Evolutionary conservation across 2,888 invertebrate genomes (phyloP).

Genomic region (Acleris literana): DNA sequence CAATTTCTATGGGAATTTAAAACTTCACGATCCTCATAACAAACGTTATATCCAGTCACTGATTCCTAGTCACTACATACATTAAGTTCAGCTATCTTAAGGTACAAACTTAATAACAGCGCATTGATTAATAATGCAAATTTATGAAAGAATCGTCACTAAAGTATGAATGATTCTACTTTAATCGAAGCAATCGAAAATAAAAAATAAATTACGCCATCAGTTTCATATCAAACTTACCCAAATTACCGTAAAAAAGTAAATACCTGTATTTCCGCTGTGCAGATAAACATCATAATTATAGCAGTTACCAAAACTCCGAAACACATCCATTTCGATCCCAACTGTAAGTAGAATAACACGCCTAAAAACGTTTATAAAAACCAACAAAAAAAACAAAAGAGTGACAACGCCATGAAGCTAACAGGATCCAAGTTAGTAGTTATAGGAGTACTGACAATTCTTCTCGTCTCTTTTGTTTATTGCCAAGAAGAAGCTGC

Average conservation of each 20-base stretch:
- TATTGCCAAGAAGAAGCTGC: constrained; percentile 66
- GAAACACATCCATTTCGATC: constrained; percentile 16
- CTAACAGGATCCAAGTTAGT: constrained; percentile 49
- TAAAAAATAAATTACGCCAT: constrained; percentile 6
- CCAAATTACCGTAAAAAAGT: constrained; percentile 22
- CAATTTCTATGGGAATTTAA: too few species aligned
- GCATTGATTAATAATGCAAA: too few species aligned
- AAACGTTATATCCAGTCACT: too few species aligned
- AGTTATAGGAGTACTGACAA: constrained; percentile 49
- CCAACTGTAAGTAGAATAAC: neutral
- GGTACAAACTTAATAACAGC: too few species aligned
- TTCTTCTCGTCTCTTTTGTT: constrained; percentile 51
- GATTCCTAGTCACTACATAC: too few species aligned
- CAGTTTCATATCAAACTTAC: constrained; percentile 23
- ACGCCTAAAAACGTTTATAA: neutral
- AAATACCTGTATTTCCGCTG: constrained; percentile 25
- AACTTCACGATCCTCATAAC: too few species aligned
- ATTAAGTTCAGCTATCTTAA: too few species aligned
- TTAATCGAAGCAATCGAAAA: constrained; percentile 10
- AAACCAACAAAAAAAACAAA: neutral
- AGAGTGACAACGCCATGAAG: constrained; percentile 34
- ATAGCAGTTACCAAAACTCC: constrained; percentile 11
- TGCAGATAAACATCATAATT: constrained; percentile 32
- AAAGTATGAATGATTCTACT: neutral
- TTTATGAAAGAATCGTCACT: too few species aligned